phyloP scores from a whole-genome alignment of 2,888 invertebrate genomes.

The Xylocampa areola region DNA sequence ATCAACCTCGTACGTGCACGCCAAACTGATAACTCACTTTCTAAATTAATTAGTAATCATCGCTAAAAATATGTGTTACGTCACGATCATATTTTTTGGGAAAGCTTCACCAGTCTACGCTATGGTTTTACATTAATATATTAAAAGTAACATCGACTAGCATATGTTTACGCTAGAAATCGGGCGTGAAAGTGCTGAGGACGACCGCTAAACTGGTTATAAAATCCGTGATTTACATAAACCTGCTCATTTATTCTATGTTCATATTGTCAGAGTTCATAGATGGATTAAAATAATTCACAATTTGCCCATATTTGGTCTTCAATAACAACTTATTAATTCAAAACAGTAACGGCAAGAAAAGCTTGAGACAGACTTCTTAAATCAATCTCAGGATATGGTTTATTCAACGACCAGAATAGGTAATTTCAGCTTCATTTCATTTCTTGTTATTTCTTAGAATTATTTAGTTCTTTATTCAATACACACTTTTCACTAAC shows the following conservation, averaged over 20 bases:
- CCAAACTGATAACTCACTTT: conserved; percentile 54
- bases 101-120: conserved; percentile 32
- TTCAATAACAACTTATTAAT: conserved; percentile 28
- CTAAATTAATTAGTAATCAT: conserved; percentile 53
- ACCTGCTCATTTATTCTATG: conserved; percentile 66
- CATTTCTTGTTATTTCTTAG: conserved; percentile 5
- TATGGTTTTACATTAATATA: conserved; percentile 56
- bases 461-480: conserved; percentile 7
- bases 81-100: conserved; percentile 35
- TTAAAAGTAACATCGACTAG: conserved; percentile 67
- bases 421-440: no score
- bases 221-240: conserved; percentile 77
- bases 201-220: conserved; percentile 76
- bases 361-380: conserved; percentile 8
- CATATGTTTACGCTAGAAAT: conserved; percentile 77
- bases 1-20: conserved; percentile 32
- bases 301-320: conserved; percentile 43
- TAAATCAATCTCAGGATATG: conserved; percentile 27
- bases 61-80: conserved; percentile 45
- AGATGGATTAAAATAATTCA: conserved; percentile 52
- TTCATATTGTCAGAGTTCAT: conserved; percentile 57
- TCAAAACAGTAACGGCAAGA: conserved; percentile 32
- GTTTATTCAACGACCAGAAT: conserved; percentile 32
- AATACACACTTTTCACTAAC: conserved; percentile 14
- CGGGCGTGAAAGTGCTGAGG: conserved; percentile 81